Evolutionary conservation across 2,113 vertebrate species (phyloP).

Genomic region (Platycercus adscitus): DNA sequence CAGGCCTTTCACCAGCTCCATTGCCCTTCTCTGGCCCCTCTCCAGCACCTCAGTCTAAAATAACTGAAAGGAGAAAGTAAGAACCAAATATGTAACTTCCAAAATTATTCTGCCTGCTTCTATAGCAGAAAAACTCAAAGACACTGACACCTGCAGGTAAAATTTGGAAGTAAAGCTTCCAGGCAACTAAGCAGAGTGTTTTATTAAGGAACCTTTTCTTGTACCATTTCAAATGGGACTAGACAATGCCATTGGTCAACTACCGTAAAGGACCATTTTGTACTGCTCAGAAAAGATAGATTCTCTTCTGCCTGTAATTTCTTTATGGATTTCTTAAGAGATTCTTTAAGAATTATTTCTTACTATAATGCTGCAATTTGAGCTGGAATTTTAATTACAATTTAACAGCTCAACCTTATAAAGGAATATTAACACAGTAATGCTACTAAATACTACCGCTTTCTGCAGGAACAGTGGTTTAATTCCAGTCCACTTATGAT

Average conservation of each 20-base stretch:
- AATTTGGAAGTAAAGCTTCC: background rate
- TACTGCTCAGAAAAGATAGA: background rate
- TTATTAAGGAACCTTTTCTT: background rate
- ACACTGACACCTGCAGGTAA: background rate
- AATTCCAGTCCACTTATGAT: background rate
- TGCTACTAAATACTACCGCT: background rate
- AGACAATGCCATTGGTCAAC: background rate
- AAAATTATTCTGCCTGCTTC: background rate
- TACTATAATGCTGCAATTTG: background rate
- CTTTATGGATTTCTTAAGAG: background rate
- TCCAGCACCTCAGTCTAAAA: background rate
- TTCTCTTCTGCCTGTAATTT: background rate
- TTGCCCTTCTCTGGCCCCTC: accelerated
- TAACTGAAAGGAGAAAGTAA: background rate
- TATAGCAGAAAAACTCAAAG: background rate
- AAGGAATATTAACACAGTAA: background rate
- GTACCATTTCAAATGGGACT: background rate
- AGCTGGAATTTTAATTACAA: background rate
- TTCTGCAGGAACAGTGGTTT: background rate
- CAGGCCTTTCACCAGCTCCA: background rate
- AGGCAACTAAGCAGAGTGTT: background rate
- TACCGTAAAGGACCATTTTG: background rate
- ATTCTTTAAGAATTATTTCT: background rate
- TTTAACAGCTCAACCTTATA: background rate
- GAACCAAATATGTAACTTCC: background rate